Conservation (phyloP, 2,797 vertebrate genomes). For the Neosalanx taihuensis region DNA sequence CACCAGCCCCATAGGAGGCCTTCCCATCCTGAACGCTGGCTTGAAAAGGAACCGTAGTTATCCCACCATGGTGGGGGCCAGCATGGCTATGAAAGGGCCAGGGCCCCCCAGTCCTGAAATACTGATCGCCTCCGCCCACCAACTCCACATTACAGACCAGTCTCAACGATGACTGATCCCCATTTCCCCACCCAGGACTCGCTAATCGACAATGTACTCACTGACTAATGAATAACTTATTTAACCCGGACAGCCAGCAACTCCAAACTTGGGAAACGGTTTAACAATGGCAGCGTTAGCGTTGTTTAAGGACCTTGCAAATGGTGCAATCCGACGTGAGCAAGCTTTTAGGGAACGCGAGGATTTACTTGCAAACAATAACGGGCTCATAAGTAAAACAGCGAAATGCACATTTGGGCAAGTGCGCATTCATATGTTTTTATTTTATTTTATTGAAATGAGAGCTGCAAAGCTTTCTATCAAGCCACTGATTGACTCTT, state of each 20-base stretch:
- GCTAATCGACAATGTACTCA: constrained; percentile 61
- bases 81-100: constrained; percentile 95
- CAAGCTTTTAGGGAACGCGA: no score
- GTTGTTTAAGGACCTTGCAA: no score
- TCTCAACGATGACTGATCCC: constrained; percentile 46
- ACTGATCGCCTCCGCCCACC: constrained; percentile 78
- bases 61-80: constrained; percentile 94
- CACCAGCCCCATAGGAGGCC: constrained; percentile 75
- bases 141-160: constrained; percentile 64
- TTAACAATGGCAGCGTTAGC: no score
- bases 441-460: no score
- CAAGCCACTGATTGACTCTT: no score
- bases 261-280: background rate
- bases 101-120: constrained; percentile 80
- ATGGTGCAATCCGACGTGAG: no score
- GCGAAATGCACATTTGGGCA: no score
- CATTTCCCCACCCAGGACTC: constrained; percentile 66
- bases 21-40: constrained; percentile 81
- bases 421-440: no score
- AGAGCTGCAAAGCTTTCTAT: no score
- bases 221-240: constrained; percentile 1
- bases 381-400: no score
- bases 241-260: constrained; percentile 41
- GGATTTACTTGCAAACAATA: no score
- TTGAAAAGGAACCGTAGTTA: constrained; percentile 93